Base-by-base conservation (phyloP, 2,797 vertebrate species). In the Pangasius mekongensis region DNA sequence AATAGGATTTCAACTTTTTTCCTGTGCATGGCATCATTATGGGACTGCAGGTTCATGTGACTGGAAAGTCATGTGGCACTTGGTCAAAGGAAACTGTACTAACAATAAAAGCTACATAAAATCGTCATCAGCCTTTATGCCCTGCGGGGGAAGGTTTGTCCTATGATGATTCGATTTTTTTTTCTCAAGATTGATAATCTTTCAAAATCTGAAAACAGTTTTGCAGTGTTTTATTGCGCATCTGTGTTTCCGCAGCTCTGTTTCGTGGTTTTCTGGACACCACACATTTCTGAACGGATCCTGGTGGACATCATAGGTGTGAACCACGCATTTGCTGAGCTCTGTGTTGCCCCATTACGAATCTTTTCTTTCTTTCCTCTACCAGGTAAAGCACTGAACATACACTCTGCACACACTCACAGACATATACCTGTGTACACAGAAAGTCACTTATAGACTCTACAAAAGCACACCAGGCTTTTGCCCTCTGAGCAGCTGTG, bases 291-390 rank as follows among this genome's bases (percentile, higher is more conserved):
- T 0, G 98, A 99, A 96, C 98, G 97, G 93, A 99, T 99, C 92
- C 93, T 99, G 94, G 96, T 99, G 83, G 97, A 99, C 92, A 95
- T 99, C 94, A 99, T 99, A 13, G 98, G 98, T 20, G 98, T 99
- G 91, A 96, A 99, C 87, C 96, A 96, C 0, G 95, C 96, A 87
- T 99, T 99, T 6, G 99, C 99, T 27, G 95, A 97, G 89, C 96
- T 99, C 85, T 99, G 99, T 62, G 97, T 99, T 10, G 91, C 97
- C 87, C 99, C 99, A 1, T 95, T 99, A 87, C 95, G 96, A 11
- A 97, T 99, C 89, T 99, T 99, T 96, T 99, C 99, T 93, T 99
- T 99, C 94, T 99, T 99, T 84, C 98, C 98, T 0, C 87, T 99
- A 91, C 98, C 98, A 97, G 98, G 98, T 99, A 96, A 66, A 73